Base-by-base conservation (phyloP, 2,888 invertebrate genomes). In the Scotopteryx bipunctaria region DNA sequence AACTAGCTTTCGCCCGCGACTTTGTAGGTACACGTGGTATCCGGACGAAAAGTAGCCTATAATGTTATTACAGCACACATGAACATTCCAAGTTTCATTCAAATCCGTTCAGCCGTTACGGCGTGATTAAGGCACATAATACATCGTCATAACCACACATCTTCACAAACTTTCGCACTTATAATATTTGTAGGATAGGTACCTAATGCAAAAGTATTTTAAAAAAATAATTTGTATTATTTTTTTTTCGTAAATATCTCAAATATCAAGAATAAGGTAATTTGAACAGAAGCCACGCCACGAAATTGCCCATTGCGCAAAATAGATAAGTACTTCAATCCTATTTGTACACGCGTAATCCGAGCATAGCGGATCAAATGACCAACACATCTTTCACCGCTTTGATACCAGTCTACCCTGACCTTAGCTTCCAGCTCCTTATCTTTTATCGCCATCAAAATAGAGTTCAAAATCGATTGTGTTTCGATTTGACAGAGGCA, bases 301-400 rank as follows among this genome's bases (percentile, higher is more conserved):
- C 36, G 35, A 35, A 56, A 52, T 52, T 45, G 40, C 31, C 46
- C 31, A 31, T 52, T 51, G 51, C 59, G 50, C 51, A 59, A 42
- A 61, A 59, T 52, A 64, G 63, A 64, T 44, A 57, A 61, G 53
- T 57, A 64, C 58, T 57, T 63, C 60, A 67, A 73, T 73, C 71
- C 67, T 76, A 76, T 79, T 80, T 80, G 69, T 74, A 71, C 60
- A 78, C 71, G 71, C 62, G 72, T 70, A 77, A 79, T 68, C 63
- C 49, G 72, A 73, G 65, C 55, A 57, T 59, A 57, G 57, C 50
- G 71, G 66, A 70, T 82, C 75, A 66, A 73, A 78, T 83, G 75
- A 73, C 78, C 76, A 71, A 67, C 74, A 64, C 57, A 51, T 59
- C 61, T 59, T 61, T 61, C 47, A 47, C 47, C 58, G 54, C 54